Conservation (phyloP, 2,888 invertebrate species). For the Rhingia rostrata region DNA sequence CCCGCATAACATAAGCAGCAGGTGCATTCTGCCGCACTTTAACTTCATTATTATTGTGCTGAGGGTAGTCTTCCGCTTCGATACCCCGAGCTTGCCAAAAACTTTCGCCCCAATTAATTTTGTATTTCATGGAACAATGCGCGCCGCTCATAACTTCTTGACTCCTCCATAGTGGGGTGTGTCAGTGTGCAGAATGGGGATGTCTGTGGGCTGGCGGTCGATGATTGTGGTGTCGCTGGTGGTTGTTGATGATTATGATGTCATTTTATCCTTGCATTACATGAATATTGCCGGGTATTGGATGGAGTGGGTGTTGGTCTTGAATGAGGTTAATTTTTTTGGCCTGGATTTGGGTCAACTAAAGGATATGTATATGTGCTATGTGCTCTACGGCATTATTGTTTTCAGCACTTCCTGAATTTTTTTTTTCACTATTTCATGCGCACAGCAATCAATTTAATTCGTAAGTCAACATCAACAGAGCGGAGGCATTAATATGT, state of each 20-base stretch:
- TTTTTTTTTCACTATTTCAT: not conserved
- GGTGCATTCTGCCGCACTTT: slow-evolving; percentile 69
- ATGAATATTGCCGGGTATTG: slow-evolving; percentile 24
- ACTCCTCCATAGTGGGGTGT: slow-evolving; percentile 40
- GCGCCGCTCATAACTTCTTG: slow-evolving; percentile 68
- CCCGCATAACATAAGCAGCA: slow-evolving; percentile 62
- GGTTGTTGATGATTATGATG: slow-evolving; percentile 48
- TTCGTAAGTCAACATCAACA: slow-evolving; percentile 35
- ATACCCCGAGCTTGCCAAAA: slow-evolving; percentile 69
- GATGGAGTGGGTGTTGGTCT: slow-evolving; percentile 15
- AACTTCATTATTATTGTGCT: slow-evolving; percentile 67
- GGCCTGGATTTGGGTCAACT: slow-evolving; percentile 57
- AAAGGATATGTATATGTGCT: not conserved
- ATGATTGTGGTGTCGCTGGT: slow-evolving; percentile 52
- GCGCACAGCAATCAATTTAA: slow-evolving; percentile 24
- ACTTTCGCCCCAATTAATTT: slow-evolving; percentile 71
- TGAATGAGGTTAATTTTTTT: slow-evolving; percentile 50
- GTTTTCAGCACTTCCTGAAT: not conserved
- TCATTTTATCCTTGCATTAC: slow-evolving; percentile 56
- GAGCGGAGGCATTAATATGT: slow-evolving; percentile 36
- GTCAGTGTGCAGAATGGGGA: slow-evolving; percentile 31
- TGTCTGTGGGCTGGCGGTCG: slow-evolving; percentile 51
- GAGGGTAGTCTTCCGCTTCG: slow-evolving; percentile 63
- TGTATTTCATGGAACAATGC: slow-evolving; percentile 71
- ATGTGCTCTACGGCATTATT: not conserved